Evolutionary conservation across 1,140 invertebrate genomes (phyloP), one percentile per base, ranked within the genome.

Genomic region (Bombus pyrosoma): DNA sequence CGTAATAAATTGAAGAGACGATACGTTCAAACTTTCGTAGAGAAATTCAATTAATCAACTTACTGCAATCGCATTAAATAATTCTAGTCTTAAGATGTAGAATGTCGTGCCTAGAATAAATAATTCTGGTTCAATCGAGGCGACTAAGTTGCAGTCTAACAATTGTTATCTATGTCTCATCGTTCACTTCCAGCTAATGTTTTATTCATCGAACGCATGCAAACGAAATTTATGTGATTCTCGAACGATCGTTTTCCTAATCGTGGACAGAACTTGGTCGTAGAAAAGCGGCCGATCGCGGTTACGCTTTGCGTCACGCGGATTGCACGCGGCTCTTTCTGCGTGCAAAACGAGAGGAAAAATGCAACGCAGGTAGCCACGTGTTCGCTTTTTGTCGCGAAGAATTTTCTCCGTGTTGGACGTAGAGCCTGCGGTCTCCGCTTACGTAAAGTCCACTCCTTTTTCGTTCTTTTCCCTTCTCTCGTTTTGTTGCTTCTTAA

Each of bases 351-450:
- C 22, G 37, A 39, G 53, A 64, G 41, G 68, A 81, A 85, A 85
- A 80, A 62, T 85, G 53, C 77, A 39, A 73, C 71, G 53, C 64
- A n/a, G 53, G 32, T 68, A 57, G 53, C 75, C 37, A n/a, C 37
- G 53, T 53, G 39, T 74, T 41, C 34, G 32, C 43, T 81, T 81
- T 85, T 81, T 85, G 71, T 73, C 43, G 59, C 83, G 78, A 78
- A 53, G 83, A 81, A 85, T 85, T 85, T 81, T 68, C 77, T 43
- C 68, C 47, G 59, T 8, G n/a, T 22, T 5, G 39, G 8, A 41
- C 28, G 47, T 9, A 79, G 47, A 43, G 76, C n/a, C 53, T 41
- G 74, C 28, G 62, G 74, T 43, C 47, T 32, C 37, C 41, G 15
- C 78, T 85, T 81, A 68, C 83, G 59, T 85, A 85, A 85, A 85